Percentiles rank a stretch among this genome's conserved stretches.
Evolutionary conservation across 2,113 vertebrate genomes (phyloP).

Genomic region (Tenebrosternarchus preto): DNA sequence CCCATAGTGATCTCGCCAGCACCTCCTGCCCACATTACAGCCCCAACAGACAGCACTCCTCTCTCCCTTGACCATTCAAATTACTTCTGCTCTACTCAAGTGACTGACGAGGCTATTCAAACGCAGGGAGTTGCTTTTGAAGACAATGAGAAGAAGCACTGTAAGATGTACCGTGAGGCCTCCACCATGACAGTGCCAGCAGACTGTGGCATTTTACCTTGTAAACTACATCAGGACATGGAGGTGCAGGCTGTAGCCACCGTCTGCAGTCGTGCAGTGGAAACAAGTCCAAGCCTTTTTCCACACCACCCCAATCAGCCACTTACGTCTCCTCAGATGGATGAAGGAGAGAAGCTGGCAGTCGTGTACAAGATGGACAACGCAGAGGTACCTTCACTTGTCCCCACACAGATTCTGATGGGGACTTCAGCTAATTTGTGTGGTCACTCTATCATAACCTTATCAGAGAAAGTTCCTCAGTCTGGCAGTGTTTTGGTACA

Average conservation of each 20-base stretch:
- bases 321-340: slow-evolving; percentile 50
- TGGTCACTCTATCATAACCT: background rate
- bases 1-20: slow-evolving; percentile 40
- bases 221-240: slow-evolving; percentile 76
- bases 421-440: slow-evolving; percentile 5
- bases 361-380: slow-evolving; percentile 68
- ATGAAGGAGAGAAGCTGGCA: slow-evolving; percentile 74
- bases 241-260: slow-evolving; percentile 89
- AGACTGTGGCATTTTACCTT: slow-evolving; percentile 50
- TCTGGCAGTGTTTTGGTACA: slow-evolving; percentile 48
- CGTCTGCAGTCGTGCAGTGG: slow-evolving; percentile 80
- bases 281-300: slow-evolving; percentile 90
- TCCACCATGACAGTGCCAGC: slow-evolving; percentile 83
- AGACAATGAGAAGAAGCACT: slow-evolving; percentile 66
- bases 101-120: slow-evolving; percentile 56
- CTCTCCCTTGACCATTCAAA: slow-evolving; percentile 49
- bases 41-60: slow-evolving; percentile 21
- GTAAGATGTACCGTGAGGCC: slow-evolving; percentile 68
- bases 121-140: slow-evolving; percentile 55
- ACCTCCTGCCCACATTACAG: slow-evolving; percentile 57
- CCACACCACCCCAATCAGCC: slow-evolving; percentile 65
- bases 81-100: slow-evolving; percentile 57
- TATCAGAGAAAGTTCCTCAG: slow-evolving; percentile 27
- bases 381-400: slow-evolving; percentile 35
- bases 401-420: slow-evolving; percentile 37